Percentiles rank a stretch among this genome's conserved stretches.
Evolutionary conservation across 1,140 invertebrate genomes (phyloP).

Genomic region (Campodea augens): DNA sequence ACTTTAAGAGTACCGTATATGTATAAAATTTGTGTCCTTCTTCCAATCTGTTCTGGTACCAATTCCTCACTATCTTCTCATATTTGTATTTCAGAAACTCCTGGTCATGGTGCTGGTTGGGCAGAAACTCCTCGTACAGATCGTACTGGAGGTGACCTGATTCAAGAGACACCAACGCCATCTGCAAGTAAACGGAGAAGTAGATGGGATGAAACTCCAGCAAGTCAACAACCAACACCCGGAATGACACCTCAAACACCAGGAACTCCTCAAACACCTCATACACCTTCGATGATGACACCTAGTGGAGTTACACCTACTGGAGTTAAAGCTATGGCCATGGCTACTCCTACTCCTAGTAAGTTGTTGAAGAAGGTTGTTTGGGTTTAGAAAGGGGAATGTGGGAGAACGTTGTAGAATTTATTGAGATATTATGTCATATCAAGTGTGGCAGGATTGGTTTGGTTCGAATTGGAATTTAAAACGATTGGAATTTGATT

Average conservation of each 20-base stretch:
- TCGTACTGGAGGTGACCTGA: slow-evolving; percentile 49
- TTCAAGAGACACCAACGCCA: slow-evolving; percentile 80
- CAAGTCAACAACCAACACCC: slow-evolving; percentile 42
- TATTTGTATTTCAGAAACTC: slow-evolving; percentile 63
- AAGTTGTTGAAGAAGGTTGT: background rate
- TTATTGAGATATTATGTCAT: too few relatives aligned
- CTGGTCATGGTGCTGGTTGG: slow-evolving; percentile 85
- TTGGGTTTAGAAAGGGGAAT: background rate
- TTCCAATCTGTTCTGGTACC: too few relatives aligned
- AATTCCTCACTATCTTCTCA: too few relatives aligned
- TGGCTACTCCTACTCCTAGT: slow-evolving; percentile 91
- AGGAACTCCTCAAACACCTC: slow-evolving; percentile 29
- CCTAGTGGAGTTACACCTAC: slow-evolving; percentile 74
- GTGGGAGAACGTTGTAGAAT: background rate
- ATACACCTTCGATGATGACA: slow-evolving; percentile 43
- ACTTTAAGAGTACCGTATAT: too few relatives aligned
- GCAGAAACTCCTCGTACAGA: slow-evolving; percentile 94
- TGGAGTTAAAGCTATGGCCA: slow-evolving; percentile 88
- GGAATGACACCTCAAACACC: slow-evolving; percentile 47
- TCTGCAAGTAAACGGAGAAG: slow-evolving; percentile 78
- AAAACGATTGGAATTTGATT: too few relatives aligned
- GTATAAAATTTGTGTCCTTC: too few relatives aligned
- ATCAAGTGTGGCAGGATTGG: too few relatives aligned
- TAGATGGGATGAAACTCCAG: slow-evolving; percentile 88
- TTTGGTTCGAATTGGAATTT: too few relatives aligned